Conservation (phyloP, 2,113 vertebrate genomes). For the Naja naja region DNA sequence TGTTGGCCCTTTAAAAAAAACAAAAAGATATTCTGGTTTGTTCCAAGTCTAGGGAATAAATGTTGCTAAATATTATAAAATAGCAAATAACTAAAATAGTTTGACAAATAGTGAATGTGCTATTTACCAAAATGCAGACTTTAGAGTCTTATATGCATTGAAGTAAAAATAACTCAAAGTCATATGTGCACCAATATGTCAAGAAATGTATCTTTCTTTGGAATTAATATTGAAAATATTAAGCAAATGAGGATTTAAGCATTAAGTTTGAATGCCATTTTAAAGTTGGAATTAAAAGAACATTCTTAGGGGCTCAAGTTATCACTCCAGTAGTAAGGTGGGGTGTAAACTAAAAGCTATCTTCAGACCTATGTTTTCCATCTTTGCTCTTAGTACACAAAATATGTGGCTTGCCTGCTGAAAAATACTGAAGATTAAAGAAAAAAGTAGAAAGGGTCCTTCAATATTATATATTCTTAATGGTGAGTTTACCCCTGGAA, state of each 20-base stretch:
- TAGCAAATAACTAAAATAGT: constrained; percentile 4
- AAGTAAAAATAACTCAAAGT: neutral
- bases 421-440: neutral
- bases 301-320: neutral
- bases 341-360: neutral
- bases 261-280: neutral
- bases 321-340: neutral
- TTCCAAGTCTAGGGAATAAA: neutral
- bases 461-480: neutral
- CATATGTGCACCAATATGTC: neutral
- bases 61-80: neutral
- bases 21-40: neutral
- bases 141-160: neutral
- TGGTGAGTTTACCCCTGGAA: neutral
- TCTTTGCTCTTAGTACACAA: neutral
- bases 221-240: neutral
- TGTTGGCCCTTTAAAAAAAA: neutral
- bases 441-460: neutral
- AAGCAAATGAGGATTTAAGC: neutral
- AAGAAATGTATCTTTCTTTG: neutral
- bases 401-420: neutral
- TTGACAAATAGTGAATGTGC: neutral
- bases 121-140: constrained; percentile 1
- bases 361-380: neutral
- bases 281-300: neutral